Conservation (phyloP, 1,140 invertebrate genomes). For the Eubasilissa regina region DNA sequence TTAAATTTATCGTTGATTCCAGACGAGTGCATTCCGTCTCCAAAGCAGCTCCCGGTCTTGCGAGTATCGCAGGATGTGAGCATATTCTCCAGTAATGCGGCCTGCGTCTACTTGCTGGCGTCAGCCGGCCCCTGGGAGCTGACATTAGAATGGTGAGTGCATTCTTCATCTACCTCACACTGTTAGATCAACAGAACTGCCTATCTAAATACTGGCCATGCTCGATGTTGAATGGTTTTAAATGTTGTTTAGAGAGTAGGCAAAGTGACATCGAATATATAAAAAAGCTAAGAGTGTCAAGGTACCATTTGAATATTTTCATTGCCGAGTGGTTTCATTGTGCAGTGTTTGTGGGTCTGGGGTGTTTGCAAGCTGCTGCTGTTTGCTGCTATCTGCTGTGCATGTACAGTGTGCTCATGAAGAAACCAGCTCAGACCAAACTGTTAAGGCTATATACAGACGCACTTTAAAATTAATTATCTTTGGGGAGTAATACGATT, state of each 20-base stretch:
- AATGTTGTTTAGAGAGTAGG: background rate
- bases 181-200: background rate
- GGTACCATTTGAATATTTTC: no score
- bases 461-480: no score
- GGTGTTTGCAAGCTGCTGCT: no score
- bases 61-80: conserved; percentile 64
- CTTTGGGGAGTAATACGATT: no score
- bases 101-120: conserved; percentile 66
- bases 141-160: background rate
- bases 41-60: conserved; percentile 64
- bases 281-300: no score
- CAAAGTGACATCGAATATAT: background rate
- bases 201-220: no score
- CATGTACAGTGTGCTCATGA: no score
- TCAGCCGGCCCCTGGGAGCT: background rate
- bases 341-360: no score
- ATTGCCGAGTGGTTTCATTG: no score
- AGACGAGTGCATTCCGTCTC: conserved; percentile 65
- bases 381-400: no score
- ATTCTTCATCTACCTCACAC: background rate
- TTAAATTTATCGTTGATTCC: conserved; percentile 58
- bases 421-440: no score
- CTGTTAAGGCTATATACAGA: no score
- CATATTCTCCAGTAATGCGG: conserved; percentile 71
- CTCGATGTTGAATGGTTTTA: background rate